These are phyloP conservation scores for Cartodere bifasciata DNA, from an alignment of 2,888 invertebrate species.

Conservation along the genomic window DNA sequence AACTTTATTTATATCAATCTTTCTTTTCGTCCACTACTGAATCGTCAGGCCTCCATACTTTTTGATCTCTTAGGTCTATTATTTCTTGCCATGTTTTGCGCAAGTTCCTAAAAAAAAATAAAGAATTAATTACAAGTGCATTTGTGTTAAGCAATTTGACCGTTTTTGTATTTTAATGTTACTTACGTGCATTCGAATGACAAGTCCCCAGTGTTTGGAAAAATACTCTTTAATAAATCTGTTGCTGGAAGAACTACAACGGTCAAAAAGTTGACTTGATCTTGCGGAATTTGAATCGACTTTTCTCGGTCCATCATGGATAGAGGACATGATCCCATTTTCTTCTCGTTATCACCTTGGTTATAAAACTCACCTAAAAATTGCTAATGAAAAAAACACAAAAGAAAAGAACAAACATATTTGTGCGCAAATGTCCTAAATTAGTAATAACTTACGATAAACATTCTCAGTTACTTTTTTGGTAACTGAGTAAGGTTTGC, in stretches of 20 bases:
- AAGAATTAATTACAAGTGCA: background rate
- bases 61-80: conserved; percentile 42
- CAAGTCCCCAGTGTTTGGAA: conserved; percentile 42
- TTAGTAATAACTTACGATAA: conserved; percentile 38
- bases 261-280: conserved; percentile 49
- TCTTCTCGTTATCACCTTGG: conserved; percentile 48
- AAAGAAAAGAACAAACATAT: no score
- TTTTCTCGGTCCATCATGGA: conserved; percentile 52
- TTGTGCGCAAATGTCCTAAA: no score
- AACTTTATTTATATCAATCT: conserved; percentile 26
- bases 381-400: no score
- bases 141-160: background rate
- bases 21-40: conserved; percentile 24
- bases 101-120: conserved; percentile 32
- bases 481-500: conserved; percentile 45
- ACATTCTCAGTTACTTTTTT: conserved; percentile 41
- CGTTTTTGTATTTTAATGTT: conserved; percentile 1
- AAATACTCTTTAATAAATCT: conserved; percentile 38
- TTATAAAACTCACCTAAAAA: conserved; percentile 30
- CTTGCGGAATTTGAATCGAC: conserved; percentile 43
- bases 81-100: conserved; percentile 47
- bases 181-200: conserved; percentile 14
- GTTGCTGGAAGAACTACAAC: conserved; percentile 47
- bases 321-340: conserved; percentile 44
- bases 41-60: conserved; percentile 43